These are phyloP conservation scores for Labrus mixtus DNA, from an alignment of 2,113 vertebrate genomes.

Conservation along the genomic window DNA sequence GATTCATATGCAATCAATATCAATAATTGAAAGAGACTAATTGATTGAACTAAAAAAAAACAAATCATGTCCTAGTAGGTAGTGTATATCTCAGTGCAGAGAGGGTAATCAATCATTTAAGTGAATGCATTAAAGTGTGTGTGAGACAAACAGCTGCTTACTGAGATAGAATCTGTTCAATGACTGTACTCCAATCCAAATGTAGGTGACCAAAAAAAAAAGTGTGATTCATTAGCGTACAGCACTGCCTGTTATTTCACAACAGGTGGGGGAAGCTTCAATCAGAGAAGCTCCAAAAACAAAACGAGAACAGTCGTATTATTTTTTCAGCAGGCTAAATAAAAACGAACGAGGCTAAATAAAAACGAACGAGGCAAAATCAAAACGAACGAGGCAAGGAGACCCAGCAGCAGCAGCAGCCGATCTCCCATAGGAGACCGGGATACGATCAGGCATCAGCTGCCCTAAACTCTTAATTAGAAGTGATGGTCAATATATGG, in stretches of 20 bases:
- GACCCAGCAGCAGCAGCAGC: constrained; percentile 35
- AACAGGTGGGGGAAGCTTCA: constrained; percentile 32
- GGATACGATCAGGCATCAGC: constrained; percentile 59
- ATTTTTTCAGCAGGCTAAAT: constrained; percentile 7
- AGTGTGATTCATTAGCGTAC: constrained; percentile 45
- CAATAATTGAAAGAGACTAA: constrained; percentile 1
- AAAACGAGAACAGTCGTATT: constrained; percentile 21
- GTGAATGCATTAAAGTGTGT: constrained; percentile 12
- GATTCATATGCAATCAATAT: background rate
- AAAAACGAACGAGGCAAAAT: constrained; percentile 20
- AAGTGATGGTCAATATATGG: constrained; percentile 49
- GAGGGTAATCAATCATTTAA: background rate
- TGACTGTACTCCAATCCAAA: constrained; percentile 29
- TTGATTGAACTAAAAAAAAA: constrained; percentile 19
- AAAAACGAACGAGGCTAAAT: constrained; percentile 22
- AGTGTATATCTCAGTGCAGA: background rate
- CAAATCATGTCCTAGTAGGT: background rate
- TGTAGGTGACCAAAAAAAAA: constrained; percentile 36
- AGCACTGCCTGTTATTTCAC: constrained; percentile 40
- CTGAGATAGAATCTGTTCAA: constrained; percentile 24
- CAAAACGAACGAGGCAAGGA: constrained; percentile 21
- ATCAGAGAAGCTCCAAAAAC: constrained; percentile 39
- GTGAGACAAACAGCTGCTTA: constrained; percentile 34
- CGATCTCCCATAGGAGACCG: constrained; percentile 44
- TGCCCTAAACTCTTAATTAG: constrained; percentile 60